phyloP scores from a whole-genome alignment of 2,113 vertebrate species.

The Gallinago jamesoni region DNA sequence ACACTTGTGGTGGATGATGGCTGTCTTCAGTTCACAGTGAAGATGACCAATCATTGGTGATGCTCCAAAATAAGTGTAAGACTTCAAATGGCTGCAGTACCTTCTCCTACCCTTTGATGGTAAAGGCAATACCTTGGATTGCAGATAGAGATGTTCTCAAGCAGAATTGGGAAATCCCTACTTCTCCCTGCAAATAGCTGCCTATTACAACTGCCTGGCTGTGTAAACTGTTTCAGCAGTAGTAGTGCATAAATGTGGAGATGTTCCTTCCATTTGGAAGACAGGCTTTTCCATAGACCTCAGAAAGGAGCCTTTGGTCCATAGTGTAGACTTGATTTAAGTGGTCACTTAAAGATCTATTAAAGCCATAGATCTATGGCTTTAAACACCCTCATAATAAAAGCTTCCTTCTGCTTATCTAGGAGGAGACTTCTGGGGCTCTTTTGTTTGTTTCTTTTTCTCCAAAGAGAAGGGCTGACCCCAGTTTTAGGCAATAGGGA shows the following conservation, averaged over 20 bases:
- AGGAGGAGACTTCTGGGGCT: background rate
- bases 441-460: background rate
- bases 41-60: background rate
- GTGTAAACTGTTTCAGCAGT: background rate
- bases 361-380: background rate
- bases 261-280: background rate
- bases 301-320: background rate
- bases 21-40: background rate
- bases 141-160: background rate
- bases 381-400: background rate
- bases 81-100: background rate
- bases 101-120: background rate
- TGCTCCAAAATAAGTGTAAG: background rate
- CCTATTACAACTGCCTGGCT: background rate
- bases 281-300: background rate
- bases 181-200: background rate
- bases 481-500: background rate
- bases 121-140: background rate
- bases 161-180: background rate
- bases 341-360: background rate
- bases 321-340: background rate
- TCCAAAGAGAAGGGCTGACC: background rate
- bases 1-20: background rate
- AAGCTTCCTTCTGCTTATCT: background rate
- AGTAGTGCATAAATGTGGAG: background rate